phyloP scores from a whole-genome alignment of 2,113 vertebrate genomes.

The Miniopterus natalensis region DNA sequence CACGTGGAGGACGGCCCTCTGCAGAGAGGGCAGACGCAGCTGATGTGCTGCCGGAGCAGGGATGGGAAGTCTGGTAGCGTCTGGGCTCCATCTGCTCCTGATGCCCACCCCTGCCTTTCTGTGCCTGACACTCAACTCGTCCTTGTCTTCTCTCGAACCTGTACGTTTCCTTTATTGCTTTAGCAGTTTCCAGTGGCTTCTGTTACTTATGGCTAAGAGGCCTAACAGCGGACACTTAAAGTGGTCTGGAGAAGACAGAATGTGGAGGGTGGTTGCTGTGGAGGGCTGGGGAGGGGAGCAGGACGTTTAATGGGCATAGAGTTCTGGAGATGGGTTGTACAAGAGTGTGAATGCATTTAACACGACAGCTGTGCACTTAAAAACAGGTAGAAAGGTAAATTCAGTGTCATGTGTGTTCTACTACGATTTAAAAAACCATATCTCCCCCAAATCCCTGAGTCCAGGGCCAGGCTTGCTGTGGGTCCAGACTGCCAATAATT shows the following conservation, averaged over 20 bases:
- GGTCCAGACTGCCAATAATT: not conserved
- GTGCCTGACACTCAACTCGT: not conserved
- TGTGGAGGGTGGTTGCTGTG: not conserved
- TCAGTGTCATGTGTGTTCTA: not conserved
- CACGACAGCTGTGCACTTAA: not conserved
- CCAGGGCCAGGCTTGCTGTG: not conserved
- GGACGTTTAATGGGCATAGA: not conserved
- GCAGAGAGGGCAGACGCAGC: not conserved
- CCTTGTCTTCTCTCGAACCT: not conserved
- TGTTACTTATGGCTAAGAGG: not conserved
- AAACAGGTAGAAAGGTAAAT: not conserved
- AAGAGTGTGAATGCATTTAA: not conserved
- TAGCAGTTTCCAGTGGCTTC: not conserved
- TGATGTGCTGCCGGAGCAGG: not conserved
- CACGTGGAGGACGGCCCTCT: not conserved
- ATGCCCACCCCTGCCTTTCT: not conserved
- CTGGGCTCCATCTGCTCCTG: not conserved
- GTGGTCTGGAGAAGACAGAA: not conserved
- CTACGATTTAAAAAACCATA: not conserved
- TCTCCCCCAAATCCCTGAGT: slow-evolving; percentile 15
- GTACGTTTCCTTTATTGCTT: not conserved
- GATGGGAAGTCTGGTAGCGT: too few species aligned
- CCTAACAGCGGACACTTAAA: not conserved
- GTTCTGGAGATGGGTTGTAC: not conserved
- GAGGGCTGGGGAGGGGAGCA: too few species aligned